A percentile compares a stretch with the other conserved stretches of the same genome.
phyloP scores from a whole-genome alignment of 2,113 vertebrate genomes.

The Vulpes lagopus region DNA sequence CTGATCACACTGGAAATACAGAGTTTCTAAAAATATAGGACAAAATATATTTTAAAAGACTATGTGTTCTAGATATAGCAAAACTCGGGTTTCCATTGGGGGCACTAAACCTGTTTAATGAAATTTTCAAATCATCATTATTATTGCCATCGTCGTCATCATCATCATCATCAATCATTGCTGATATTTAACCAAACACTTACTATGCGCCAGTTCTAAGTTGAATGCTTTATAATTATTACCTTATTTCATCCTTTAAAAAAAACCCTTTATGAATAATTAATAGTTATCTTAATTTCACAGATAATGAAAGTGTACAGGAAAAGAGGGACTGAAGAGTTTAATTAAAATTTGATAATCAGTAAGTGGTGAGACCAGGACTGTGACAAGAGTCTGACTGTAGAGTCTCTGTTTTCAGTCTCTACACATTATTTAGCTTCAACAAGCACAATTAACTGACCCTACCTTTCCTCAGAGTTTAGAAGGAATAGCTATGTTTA shows the following conservation, averaged over 20 bases:
- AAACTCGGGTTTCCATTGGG: neutral
- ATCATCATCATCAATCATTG: neutral
- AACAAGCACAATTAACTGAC: neutral
- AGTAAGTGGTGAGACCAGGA: neutral
- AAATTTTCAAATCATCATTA: neutral
- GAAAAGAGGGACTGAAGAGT: neutral
- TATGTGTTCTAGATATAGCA: neutral
- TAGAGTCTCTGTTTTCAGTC: neutral
- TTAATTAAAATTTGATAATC: neutral
- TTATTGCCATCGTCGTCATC: neutral
- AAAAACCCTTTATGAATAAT: neutral
- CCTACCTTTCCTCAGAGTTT: neutral
- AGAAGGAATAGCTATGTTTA: neutral
- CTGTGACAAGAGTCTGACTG: neutral
- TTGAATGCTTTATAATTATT: neutral
- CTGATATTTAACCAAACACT: neutral
- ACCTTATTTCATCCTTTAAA: neutral
- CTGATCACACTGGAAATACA: neutral
- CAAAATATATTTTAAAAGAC: neutral
- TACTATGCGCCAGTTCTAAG: neutral
- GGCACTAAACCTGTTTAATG: neutral
- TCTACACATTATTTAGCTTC: neutral
- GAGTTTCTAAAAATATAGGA: neutral
- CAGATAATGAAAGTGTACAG: neutral
- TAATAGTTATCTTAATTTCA: neutral